phyloP scores from a whole-genome alignment of 64 coral and sea anemone genomes.

The Dendrophyllia cribrosa region DNA sequence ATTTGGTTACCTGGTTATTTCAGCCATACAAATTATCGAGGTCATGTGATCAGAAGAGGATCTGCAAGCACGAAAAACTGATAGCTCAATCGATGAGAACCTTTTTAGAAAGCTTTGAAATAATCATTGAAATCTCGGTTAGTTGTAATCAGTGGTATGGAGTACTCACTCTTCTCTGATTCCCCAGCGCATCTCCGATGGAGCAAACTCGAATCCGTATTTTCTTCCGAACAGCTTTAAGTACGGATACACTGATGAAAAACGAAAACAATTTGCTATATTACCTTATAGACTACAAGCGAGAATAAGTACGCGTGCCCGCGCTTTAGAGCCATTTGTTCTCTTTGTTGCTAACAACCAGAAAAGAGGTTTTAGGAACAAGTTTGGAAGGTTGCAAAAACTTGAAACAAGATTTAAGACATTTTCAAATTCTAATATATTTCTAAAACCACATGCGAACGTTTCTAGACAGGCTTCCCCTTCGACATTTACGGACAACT shows the following conservation, averaged over 20 bases:
- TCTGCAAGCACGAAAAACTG: neutral
- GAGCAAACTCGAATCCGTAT: constrained; percentile 6
- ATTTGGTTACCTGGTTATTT: neutral
- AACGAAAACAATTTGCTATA: neutral
- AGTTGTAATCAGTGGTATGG: neutral
- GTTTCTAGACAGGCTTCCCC: no score
- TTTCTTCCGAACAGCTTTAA: constrained; percentile 7
- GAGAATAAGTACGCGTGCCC: neutral
- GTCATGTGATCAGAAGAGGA: constrained; percentile 24
- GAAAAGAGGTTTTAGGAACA: no score
- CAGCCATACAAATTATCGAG: constrained; percentile 13
- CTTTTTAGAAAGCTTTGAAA: no score
- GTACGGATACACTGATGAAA: neutral
- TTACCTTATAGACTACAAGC: neutral
- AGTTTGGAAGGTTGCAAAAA: no score
- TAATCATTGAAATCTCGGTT: no score
- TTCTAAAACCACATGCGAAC: no score
- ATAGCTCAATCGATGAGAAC: no score
- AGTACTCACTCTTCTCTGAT: neutral
- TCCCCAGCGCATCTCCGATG: constrained; percentile 26
- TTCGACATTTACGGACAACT: no score
- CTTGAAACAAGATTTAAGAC: no score
- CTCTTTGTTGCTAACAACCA: no score
- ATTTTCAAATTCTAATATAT: no score
- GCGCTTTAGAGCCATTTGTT: no score